Conservation (phyloP, 2,888 invertebrate species). For the Alcis repandata region DNA sequence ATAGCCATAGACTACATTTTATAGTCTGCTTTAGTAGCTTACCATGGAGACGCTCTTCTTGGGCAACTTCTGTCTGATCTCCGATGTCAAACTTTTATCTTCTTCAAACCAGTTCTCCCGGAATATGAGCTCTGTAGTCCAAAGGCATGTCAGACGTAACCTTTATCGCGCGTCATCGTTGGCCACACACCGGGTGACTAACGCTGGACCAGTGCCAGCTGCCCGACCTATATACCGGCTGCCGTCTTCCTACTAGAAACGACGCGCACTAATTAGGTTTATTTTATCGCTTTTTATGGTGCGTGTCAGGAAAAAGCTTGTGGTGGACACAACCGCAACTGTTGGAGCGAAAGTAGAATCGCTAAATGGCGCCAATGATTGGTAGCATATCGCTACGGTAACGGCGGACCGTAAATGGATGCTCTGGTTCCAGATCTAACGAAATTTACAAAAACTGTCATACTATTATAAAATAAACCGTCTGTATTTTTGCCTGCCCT, state of each 20-base stretch:
- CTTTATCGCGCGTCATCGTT: conserved; percentile 73
- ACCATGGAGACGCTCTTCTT: too few species aligned
- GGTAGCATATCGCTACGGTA: too few species aligned
- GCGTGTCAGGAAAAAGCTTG: conserved; percentile 22
- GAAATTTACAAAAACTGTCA: too few species aligned
- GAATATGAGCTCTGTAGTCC: conserved; percentile 24
- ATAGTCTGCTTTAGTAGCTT: too few species aligned
- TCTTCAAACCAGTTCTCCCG: conserved; percentile 5
- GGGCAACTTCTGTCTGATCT: background rate
- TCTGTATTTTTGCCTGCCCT: too few species aligned
- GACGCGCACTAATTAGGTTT: conserved; percentile 70
- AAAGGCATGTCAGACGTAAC: conserved; percentile 64
- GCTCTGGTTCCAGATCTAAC: too few species aligned
- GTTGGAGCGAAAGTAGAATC: background rate
- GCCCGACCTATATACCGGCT: conserved; percentile 79
- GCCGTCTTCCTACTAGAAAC: conserved; percentile 74
- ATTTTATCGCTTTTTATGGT: conserved; percentile 64
- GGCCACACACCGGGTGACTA: conserved; percentile 75
- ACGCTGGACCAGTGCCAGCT: conserved; percentile 76
- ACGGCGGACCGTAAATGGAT: too few species aligned
- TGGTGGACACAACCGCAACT: background rate
- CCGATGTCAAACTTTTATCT: background rate
- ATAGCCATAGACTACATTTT: too few species aligned
- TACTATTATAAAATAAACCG: too few species aligned
- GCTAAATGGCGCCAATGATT: too few species aligned